Conservation (phyloP, 2,888 invertebrate species). For the Ptychoptera albimana region DNA sequence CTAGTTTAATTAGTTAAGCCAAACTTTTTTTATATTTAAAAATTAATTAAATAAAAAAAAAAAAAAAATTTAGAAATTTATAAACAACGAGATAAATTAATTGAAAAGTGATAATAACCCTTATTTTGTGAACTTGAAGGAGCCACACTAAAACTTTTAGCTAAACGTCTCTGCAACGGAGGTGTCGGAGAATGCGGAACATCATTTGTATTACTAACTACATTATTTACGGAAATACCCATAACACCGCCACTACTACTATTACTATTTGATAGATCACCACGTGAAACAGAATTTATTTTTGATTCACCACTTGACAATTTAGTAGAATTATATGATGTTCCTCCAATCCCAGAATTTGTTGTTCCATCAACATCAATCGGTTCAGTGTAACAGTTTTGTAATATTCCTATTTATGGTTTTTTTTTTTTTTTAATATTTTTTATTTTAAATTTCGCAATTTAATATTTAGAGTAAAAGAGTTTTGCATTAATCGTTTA, state of each 20-base stretch:
- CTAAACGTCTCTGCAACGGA: conserved; percentile 72
- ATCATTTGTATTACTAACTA: conserved; percentile 25
- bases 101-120: conserved; percentile 21
- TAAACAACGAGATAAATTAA: conserved; percentile 1
- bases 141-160: conserved; percentile 84
- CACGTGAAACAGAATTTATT: too few species aligned
- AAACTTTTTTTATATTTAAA: too few species aligned
- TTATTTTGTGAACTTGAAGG: conserved; percentile 39
- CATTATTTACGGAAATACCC: conserved; percentile 17
- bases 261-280: conserved; percentile 12
- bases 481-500: too few species aligned
- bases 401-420: too few species aligned
- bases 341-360: conserved; percentile 8
- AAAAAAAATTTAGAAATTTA: neutral
- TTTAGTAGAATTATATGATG: conserved; percentile 5
- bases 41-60: too few species aligned
- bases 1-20: too few species aligned
- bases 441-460: too few species aligned
- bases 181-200: conserved; percentile 59
- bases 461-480: too few species aligned
- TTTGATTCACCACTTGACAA: too few species aligned
- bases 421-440: too few species aligned
- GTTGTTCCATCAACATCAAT: too few species aligned
- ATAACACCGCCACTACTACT: conserved; percentile 14
- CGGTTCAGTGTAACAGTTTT: too few species aligned